Conservation (phyloP, 2,113 vertebrate genomes). For the Seriola aureovittata region DNA sequence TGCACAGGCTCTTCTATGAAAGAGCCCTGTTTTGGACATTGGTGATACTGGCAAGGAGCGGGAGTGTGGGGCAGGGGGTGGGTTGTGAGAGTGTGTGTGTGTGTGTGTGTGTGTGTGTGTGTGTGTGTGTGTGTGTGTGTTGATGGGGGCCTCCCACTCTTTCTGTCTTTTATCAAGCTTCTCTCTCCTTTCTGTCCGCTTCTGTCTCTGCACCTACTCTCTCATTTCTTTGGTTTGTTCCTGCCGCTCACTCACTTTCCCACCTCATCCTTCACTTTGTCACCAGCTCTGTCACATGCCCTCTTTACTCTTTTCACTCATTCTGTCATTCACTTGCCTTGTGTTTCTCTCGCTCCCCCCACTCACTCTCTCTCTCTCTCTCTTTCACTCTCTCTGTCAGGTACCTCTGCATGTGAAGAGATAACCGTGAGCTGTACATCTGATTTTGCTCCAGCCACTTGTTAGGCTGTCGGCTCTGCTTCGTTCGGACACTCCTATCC, state of each 20-base stretch:
- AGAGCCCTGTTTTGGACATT: conserved; percentile 61
- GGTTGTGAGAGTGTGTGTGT: background rate
- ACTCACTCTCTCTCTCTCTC: background rate
- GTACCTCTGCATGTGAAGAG: conserved; percentile 36
- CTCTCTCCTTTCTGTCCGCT: conserved; percentile 12
- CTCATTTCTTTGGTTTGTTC: conserved; percentile 33
- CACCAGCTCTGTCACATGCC: conserved; percentile 51
- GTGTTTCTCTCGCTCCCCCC: background rate
- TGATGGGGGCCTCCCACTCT: conserved; percentile 17
- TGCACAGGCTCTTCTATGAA: conserved; percentile 70
- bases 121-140: conserved; percentile 15
- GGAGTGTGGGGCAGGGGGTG: conserved; percentile 3
- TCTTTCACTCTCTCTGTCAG: background rate
- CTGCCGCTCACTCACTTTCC: conserved; percentile 53
- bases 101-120: conserved; percentile 12
- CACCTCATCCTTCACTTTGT: conserved; percentile 32
- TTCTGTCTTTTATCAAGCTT: conserved; percentile 31
- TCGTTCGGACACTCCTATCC: conserved; percentile 55
- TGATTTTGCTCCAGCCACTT: conserved; percentile 45
- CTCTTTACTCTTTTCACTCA: conserved; percentile 63
- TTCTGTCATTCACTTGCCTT: conserved; percentile 34
- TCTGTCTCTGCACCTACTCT: conserved; percentile 13
- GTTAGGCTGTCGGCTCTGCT: conserved; percentile 52
- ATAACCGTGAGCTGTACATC: conserved; percentile 27
- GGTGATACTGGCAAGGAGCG: conserved; percentile 51